A percentile compares a stretch with the other conserved stretches of the same genome.
These are phyloP conservation scores for Kryptopterus vitreolus DNA, from an alignment of 2,797 vertebrate species.

Conservation along the genomic window DNA sequence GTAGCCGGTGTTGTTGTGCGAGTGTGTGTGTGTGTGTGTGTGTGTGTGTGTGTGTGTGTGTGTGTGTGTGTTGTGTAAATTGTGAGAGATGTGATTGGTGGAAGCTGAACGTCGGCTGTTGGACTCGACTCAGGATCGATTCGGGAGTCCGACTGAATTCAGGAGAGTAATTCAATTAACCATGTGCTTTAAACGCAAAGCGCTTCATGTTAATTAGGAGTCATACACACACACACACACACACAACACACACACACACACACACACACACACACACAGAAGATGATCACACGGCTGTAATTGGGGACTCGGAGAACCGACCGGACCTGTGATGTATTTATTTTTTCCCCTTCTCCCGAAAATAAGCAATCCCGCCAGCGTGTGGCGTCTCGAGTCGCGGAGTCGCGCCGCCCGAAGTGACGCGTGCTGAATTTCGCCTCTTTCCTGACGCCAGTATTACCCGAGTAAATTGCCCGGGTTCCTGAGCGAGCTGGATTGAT, in stretches of 20 bases:
- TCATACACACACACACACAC: slow-evolving; percentile 3
- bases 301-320: slow-evolving; percentile 29
- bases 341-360: slow-evolving; percentile 37
- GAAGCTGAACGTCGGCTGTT: neutral
- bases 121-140: slow-evolving; percentile 29
- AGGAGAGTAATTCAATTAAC: slow-evolving; percentile 26
- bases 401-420: slow-evolving; percentile 48
- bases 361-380: slow-evolving; percentile 49
- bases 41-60: too few relatives aligned
- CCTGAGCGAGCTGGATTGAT: slow-evolving; percentile 75
- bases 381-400: slow-evolving; percentile 32
- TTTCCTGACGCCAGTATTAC: slow-evolving; percentile 58
- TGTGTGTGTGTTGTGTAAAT: too few relatives aligned
- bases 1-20: neutral
- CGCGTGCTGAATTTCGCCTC: slow-evolving; percentile 34
- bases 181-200: slow-evolving; percentile 4
- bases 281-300: slow-evolving; percentile 25
- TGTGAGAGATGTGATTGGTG: neutral
- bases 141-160: neutral
- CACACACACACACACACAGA: neutral
- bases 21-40: too few relatives aligned
- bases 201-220: slow-evolving; percentile 22
- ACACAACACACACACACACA: neutral
- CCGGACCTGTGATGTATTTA: slow-evolving; percentile 30
- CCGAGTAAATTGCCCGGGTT: slow-evolving; percentile 64